Evolutionary conservation across 2,888 invertebrate species (phyloP).

Genomic region (Flabesymbios commensalis): DNA sequence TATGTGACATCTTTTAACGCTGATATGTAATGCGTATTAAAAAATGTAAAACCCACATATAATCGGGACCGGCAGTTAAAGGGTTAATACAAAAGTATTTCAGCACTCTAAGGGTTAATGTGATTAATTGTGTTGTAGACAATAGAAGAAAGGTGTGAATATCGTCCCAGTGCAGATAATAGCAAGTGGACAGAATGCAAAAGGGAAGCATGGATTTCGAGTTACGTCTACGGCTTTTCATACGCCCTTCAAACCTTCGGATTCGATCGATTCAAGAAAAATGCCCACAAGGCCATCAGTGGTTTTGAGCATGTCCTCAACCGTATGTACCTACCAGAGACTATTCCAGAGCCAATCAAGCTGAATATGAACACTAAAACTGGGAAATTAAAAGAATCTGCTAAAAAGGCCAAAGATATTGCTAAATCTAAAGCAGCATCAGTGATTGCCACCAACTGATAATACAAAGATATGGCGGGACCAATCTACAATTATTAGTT

Average conservation of each 20-base stretch:
- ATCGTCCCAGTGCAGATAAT: slow-evolving; percentile 73
- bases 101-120: too few relatives aligned
- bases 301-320: slow-evolving; percentile 80
- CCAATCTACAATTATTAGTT: too few relatives aligned
- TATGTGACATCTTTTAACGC: too few relatives aligned
- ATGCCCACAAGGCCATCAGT: slow-evolving; percentile 78
- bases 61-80: too few relatives aligned
- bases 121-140: slow-evolving; percentile 71
- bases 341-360: neutral
- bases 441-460: slow-evolving; percentile 15
- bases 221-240: slow-evolving; percentile 84
- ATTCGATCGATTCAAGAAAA: slow-evolving; percentile 84
- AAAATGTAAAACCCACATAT: too few relatives aligned
- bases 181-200: slow-evolving; percentile 76
- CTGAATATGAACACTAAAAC: slow-evolving; percentile 14
- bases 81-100: too few relatives aligned
- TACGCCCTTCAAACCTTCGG: slow-evolving; percentile 88
- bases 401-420: slow-evolving; percentile 30
- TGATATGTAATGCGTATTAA: too few relatives aligned
- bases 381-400: slow-evolving; percentile 26
- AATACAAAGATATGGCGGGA: too few relatives aligned
- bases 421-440: too few relatives aligned
- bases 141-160: slow-evolving; percentile 87
- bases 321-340: slow-evolving; percentile 16
- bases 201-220: slow-evolving; percentile 87